Base-by-base conservation (phyloP, 2,797 vertebrate genomes). In the Percopsis omiscomaycus region DNA sequence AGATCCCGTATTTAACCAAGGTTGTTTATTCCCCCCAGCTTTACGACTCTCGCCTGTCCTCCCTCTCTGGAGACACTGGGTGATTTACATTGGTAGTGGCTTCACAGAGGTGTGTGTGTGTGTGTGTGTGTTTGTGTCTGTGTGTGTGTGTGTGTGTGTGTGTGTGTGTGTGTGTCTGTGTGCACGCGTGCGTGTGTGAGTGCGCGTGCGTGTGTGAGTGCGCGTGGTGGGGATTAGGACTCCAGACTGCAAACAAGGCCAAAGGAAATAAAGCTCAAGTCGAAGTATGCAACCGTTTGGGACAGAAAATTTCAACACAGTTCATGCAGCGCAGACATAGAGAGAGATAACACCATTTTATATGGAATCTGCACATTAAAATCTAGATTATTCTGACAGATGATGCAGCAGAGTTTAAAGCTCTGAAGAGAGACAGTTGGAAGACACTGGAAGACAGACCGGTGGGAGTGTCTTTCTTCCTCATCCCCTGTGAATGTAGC, bases 221-320 rank as follows among this genome's bases (percentile, higher is more conserved):
- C 4, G 9, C 0, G 57, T 14, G 47, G 11, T 28, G 1, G 10
- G 9, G 13, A 13, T 2, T 14, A 11, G 3, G n/a, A 58, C 63
- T 72, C 61, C 72, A 77, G 73, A 75, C 56, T 27, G 66, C 6
- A 8, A 2, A 64, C 57, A 57, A 61, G 51, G 53, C 56, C 61
- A 67, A 56, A 69, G 67, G 75, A 82, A 80, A 72, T 47, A 44
- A 48, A 37, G 56, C 65, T 74, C 56, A 60, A 59, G 37, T 71
- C 68, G 71, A 28, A 75, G 28, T 69, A 51, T 69, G 64, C 15
- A 32, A 45, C 65, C 11, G 2, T 68, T 53, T 73, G 47, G 3
- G 72, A 77, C 62, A 15, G 14, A 64, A 16, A 51, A n/a, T 28
- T 68, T 68, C 2, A 3, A 37, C 70, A 37, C 53, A 16, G 48